Evolutionary conservation across 2,888 invertebrate species (phyloP).

Genomic region (Hesperia comma): DNA sequence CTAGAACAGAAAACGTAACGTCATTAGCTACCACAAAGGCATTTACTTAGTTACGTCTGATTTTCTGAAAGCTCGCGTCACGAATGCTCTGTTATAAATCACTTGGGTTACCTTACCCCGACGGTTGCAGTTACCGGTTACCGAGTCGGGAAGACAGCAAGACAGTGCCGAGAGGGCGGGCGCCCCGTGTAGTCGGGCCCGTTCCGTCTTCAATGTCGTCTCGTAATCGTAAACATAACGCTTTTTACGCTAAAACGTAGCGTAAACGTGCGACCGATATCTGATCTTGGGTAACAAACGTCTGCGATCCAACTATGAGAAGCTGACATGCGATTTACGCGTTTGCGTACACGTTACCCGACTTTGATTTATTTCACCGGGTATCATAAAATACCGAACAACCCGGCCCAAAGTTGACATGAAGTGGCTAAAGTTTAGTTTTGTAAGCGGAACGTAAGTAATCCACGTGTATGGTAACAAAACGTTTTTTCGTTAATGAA

Average conservation of each 20-base stretch:
- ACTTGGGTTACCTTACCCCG: conserved; percentile 59
- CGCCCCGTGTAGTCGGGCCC: conserved; percentile 54
- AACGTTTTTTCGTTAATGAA: background rate
- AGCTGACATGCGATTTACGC: conserved; percentile 61
- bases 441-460: conserved; percentile 22
- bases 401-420: conserved; percentile 28
- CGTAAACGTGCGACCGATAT: conserved; percentile 51
- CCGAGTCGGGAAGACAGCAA: conserved; percentile 54
- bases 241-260: conserved; percentile 43
- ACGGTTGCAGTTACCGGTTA: conserved; percentile 43
- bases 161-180: conserved; percentile 72
- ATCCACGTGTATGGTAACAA: background rate
- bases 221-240: conserved; percentile 40
- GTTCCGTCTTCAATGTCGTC: conserved; percentile 26
- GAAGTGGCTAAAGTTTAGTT: conserved; percentile 35
- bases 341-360: conserved; percentile 47
- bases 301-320: conserved; percentile 51
- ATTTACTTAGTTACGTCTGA: conserved; percentile 59
- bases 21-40: conserved; percentile 59
- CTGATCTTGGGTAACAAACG: conserved; percentile 42
- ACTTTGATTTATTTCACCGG: conserved; percentile 37
- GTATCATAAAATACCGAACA: conserved; percentile 35
- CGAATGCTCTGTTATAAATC: conserved; percentile 71
- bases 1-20: conserved; percentile 50
- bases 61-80: conserved; percentile 65